Conservation (phyloP, 2,113 vertebrate species). For the Stegostoma tigrinum region DNA sequence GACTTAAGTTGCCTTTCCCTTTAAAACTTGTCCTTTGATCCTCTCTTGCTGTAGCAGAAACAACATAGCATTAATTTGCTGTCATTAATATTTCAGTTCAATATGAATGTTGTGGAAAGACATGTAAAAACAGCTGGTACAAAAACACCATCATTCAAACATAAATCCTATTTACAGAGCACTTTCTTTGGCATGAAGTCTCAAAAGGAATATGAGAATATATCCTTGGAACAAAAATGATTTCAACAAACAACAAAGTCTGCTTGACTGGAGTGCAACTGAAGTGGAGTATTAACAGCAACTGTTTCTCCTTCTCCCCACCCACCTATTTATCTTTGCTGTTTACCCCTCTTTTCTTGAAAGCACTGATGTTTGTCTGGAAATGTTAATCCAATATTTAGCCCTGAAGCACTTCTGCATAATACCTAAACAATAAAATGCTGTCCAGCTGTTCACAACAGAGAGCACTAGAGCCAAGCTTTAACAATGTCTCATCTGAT, state of each 20-base stretch:
- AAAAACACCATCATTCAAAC: neutral
- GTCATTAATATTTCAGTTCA: conserved; percentile 11
- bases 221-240: neutral
- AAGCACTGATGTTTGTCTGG: neutral
- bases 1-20: neutral
- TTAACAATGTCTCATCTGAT: neutral
- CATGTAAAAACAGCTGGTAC: neutral
- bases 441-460: neutral
- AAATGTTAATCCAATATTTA: neutral
- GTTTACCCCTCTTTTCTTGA: neutral
- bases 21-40: neutral
- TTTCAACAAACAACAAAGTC: neutral
- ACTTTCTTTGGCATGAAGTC: neutral
- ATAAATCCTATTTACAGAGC: conserved; percentile 18
- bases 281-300: neutral
- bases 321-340: neutral
- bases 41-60: neutral
- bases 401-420: neutral
- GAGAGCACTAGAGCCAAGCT: neutral
- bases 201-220: neutral
- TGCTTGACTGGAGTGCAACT: neutral
- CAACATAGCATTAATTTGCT: neutral
- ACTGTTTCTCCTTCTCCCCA: neutral
- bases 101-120: neutral
- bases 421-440: neutral